Evolutionary conservation across 2,113 vertebrate genomes (phyloP).

Genomic region (Ptychochromis oligacanthus): DNA sequence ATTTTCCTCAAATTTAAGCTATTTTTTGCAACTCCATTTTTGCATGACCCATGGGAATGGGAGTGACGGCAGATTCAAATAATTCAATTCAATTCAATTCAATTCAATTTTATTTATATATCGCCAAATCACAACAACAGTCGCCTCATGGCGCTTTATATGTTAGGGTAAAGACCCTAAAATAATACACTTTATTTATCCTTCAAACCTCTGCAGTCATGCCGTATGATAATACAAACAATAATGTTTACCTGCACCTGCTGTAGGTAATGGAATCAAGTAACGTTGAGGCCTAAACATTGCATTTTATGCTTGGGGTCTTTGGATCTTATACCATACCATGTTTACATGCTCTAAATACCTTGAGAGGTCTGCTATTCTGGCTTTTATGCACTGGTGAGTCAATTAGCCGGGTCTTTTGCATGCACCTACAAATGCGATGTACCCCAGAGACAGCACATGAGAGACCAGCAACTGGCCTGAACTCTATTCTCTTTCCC

Average conservation of each 20-base stretch:
- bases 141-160: too few species aligned
- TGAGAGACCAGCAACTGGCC: constrained; percentile 33
- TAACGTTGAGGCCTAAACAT: not conserved
- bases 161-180: too few species aligned
- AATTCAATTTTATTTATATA: too few species aligned
- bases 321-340: not conserved
- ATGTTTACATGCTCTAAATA: constrained; percentile 18
- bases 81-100: too few species aligned
- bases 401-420: constrained; percentile 50
- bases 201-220: not conserved
- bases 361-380: constrained; percentile 7
- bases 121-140: too few species aligned
- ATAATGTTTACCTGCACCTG: not conserved
- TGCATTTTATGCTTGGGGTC: not conserved
- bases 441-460: constrained; percentile 24
- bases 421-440: constrained; percentile 9
- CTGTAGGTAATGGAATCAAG: not conserved
- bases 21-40: too few species aligned
- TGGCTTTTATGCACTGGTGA: constrained; percentile 18
- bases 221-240: not conserved
- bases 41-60: too few species aligned
- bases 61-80: too few species aligned
- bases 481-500: constrained; percentile 35
- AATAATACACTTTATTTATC: not conserved
- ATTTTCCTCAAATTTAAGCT: too few species aligned